These are phyloP conservation scores for Cephalopholis sonnerati DNA, from an alignment of 2,113 vertebrate species.

Conservation along the genomic window DNA sequence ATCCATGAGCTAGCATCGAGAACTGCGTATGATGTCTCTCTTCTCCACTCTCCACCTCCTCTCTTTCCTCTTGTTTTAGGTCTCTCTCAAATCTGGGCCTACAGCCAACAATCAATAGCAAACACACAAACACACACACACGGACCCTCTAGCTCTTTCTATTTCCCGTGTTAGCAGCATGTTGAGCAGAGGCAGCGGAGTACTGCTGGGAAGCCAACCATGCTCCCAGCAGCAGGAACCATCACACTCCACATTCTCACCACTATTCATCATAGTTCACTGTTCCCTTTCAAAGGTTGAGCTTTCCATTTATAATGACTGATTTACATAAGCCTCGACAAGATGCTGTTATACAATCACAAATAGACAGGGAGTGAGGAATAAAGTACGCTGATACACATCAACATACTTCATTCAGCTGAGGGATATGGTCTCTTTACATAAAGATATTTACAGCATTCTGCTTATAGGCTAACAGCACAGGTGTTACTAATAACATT, in stretches of 20 bases:
- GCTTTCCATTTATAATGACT: background rate
- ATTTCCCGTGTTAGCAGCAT: conserved; percentile 19
- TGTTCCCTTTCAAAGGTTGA: background rate
- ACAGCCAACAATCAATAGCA: background rate
- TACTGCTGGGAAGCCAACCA: conserved; percentile 4
- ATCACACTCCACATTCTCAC: background rate
- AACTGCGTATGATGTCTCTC: background rate
- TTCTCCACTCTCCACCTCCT: background rate
- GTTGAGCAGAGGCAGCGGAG: conserved; percentile 6
- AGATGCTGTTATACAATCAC: background rate
- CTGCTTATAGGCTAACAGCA: background rate
- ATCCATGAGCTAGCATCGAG: background rate
- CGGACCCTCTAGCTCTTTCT: conserved; percentile 14
- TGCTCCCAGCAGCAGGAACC: conserved; percentile 2
- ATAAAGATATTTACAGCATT: background rate
- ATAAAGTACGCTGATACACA: too few relatives aligned
- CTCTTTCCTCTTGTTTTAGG: background rate
- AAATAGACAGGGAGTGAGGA: background rate
- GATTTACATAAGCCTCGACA: background rate
- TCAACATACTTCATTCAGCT: background rate
- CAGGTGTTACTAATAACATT: background rate
- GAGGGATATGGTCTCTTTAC: background rate
- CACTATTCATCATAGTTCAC: background rate
- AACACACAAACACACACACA: background rate
- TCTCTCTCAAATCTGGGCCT: conserved; percentile 3